Evolutionary conservation across 2,797 vertebrate species (phyloP), one percentile per base, ranked within the genome.

Genomic region (Gephyroberyx darwinii): DNA sequence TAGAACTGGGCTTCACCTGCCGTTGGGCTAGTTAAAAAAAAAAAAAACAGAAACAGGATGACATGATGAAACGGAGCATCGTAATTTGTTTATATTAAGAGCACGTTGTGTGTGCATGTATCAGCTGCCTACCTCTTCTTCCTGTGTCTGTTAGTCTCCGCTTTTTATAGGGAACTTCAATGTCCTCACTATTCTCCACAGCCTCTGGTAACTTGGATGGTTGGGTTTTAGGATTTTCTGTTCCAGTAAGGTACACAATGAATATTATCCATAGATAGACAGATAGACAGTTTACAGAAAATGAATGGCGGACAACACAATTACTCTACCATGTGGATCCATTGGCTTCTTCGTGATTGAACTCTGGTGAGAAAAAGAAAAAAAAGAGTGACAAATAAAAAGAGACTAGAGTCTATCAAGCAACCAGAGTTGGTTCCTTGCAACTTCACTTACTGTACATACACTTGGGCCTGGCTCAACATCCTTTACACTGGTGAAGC

Each of bases 281-380:
- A 14, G 22, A 33, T 12, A 39, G 2, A n/a, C n/a, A 47, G 45
- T 41, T 0, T 57, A 37, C 19, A 6, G 14, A 6, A 4, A 58
- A 43, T 45, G 62, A 63, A 55, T 16, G 9, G 22, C 8, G 58
- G 20, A 16, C 5, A 43, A 60, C 31, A 3, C 2, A 39, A 41
- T 26, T 3, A 43, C 37, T 67, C n/a, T 80, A 93, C 93, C 91
- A 6, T 69, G 65, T 53, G 65, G 74, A 54, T 76, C 68, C 48
- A 31, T 53, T 62, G 73, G 37, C n/a, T 57, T 75, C 45, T 73
- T 61, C 2, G 6, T 3, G 13, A 12, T 26, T 5, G 37, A 51
- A 64, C 5, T 63, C 90, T 91, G 72, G 0, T 55, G 53, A 57
- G 19, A 39, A 26, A 64, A 64, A 56, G 65, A 2, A 56, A 19